These are phyloP conservation scores for Priocnemis perturbator DNA, from an alignment of 2,888 invertebrate species.

Conservation along the genomic window DNA sequence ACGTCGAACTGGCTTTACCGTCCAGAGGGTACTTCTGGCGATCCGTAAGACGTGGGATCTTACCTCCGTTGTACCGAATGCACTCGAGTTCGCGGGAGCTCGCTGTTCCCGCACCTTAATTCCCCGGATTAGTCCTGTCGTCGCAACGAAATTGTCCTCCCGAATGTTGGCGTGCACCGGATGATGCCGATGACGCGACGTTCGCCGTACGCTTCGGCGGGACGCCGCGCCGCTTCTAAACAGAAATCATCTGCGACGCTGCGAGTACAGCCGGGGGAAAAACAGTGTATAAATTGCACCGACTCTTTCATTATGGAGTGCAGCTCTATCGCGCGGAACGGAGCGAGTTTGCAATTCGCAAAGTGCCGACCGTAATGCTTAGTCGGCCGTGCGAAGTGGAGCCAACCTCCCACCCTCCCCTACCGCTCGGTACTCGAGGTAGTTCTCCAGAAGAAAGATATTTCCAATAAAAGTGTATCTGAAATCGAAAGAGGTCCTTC, in stretches of 20 bases:
- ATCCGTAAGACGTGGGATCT: slow-evolving; percentile 28
- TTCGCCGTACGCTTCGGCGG: no score
- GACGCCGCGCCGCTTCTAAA: no score
- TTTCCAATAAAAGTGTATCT: slow-evolving; percentile 7
- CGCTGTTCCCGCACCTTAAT: no score
- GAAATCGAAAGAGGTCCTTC: slow-evolving; percentile 22
- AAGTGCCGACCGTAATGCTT: slow-evolving; percentile 24
- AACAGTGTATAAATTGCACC: not conserved
- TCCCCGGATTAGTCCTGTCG: no score
- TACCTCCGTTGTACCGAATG: slow-evolving; percentile 30
- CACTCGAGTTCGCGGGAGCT: no score
- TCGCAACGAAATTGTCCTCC: no score
- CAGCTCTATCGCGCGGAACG: slow-evolving; percentile 28
- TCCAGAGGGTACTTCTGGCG: slow-evolving; percentile 19
- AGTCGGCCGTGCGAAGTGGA: slow-evolving; percentile 13
- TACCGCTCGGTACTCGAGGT: not conserved
- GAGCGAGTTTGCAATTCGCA: slow-evolving; percentile 33
- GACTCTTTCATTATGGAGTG: slow-evolving; percentile 37
- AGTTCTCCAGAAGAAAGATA: slow-evolving; percentile 31
- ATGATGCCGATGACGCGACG: no score
- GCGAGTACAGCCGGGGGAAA: no score
- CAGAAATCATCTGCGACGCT: no score
- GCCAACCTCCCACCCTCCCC: no score
- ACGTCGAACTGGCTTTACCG: slow-evolving; percentile 37
- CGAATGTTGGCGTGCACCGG: no score